Evolutionary conservation across 2,888 invertebrate genomes (phyloP).

Genomic region (Epirrhoe tristata): DNA sequence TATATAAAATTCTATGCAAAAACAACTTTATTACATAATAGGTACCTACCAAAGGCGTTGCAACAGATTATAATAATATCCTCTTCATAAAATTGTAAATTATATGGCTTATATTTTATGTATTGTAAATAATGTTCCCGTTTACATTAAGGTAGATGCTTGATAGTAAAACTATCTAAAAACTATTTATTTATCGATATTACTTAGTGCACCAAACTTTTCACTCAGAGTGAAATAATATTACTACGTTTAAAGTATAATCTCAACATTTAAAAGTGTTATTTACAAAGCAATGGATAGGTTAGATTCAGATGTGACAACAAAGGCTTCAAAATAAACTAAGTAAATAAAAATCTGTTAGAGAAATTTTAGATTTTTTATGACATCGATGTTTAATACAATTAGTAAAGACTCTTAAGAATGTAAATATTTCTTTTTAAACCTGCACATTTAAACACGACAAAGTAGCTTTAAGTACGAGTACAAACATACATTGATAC

Average conservation of each 20-base stretch:
- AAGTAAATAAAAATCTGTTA: too few relatives aligned
- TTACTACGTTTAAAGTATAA: conserved; percentile 35
- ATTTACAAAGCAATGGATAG: conserved; percentile 68
- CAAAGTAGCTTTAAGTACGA: neutral
- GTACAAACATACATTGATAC: neutral
- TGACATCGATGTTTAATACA: too few relatives aligned
- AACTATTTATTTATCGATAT: conserved; percentile 43
- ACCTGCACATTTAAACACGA: neutral
- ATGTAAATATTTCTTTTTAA: neutral
- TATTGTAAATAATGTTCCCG: conserved; percentile 31
- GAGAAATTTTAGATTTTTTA: too few relatives aligned
- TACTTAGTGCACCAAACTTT: conserved; percentile 54
- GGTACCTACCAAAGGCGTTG: conserved; percentile 18
- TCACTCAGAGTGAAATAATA: conserved; percentile 42
- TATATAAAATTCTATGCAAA: too few relatives aligned
- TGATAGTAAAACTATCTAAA: conserved; percentile 40
- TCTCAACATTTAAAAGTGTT: conserved; percentile 62
- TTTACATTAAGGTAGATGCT: conserved; percentile 33
- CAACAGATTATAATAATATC: conserved; percentile 26
- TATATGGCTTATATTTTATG: conserved; percentile 31
- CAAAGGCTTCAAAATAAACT: too few relatives aligned
- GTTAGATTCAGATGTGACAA: conserved; percentile 55
- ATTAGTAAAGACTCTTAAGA: too few relatives aligned
- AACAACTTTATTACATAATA: conserved; percentile 13
- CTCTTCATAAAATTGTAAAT: conserved; percentile 27